Evolutionary conservation across 2,888 invertebrate species (phyloP).

Genomic region (Lumbricus terrestris): DNA sequence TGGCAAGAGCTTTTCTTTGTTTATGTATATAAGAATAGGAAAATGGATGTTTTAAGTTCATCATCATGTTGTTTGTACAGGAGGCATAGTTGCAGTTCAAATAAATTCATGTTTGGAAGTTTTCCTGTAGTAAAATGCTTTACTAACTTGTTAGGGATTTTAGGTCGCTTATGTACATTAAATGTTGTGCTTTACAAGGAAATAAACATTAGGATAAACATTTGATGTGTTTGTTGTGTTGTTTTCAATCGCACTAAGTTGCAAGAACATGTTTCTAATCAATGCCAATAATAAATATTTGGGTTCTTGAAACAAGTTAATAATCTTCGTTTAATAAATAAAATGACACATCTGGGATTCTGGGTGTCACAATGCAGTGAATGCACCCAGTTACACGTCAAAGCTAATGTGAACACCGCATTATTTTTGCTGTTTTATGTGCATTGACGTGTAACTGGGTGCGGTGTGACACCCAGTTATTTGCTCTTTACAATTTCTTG

Average conservation of each 20-base stretch:
- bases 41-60: constrained; percentile 16
- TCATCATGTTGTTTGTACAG: constrained; percentile 8
- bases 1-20: not conserved
- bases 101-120: not conserved
- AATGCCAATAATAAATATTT: too few species aligned
- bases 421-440: too few species aligned
- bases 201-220: not conserved
- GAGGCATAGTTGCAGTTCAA: constrained; percentile 9
- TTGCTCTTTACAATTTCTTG: too few species aligned
- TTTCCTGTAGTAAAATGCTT: constrained; percentile 4
- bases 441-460: too few species aligned
- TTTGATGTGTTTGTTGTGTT: not conserved
- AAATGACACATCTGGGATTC: too few species aligned
- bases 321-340: too few species aligned
- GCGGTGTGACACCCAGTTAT: too few species aligned
- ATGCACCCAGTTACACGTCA: too few species aligned
- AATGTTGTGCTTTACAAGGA: constrained; percentile 6
- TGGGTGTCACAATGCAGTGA: too few species aligned
- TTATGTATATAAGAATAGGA: constrained; percentile 9
- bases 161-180: not conserved
- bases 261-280: too few species aligned
- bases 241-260: not conserved
- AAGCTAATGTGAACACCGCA: too few species aligned
- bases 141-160: not conserved
- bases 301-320: too few species aligned